Evolutionary conservation across 2,113 vertebrate species (phyloP), one percentile per base, ranked within the genome.

Genomic region (Atherinomorus stipes): DNA sequence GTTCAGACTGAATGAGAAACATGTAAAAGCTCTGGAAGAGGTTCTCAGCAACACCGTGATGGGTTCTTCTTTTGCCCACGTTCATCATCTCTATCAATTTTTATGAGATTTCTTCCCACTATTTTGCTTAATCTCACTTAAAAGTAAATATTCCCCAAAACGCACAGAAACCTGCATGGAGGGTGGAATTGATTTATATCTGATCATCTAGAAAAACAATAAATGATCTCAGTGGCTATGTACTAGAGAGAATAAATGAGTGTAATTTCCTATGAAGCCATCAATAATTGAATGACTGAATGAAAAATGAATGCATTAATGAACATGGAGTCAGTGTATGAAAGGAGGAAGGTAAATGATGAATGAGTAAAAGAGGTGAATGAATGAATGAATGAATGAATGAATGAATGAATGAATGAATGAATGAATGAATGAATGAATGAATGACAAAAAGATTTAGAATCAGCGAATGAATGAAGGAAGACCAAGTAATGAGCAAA

Each of bases 271-370:
- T 42, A 42, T 42, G 13, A 42, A 15, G 11, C 40, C 13, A 42
- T 42, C 15, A 49, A 25, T 60, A 42, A 62, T n/a, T 57, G 25
- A 61, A 26, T 34, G 40, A 22, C 4, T 44, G 25, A 63, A 47
- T 31, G 47, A 53, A 16, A 10, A 58, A 71, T 70, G 4, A 51
- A 71, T 23, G 12, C 28, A 57, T 66, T 11, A 70, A 54, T 64
- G 7, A 75, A 47, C 13, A 0, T 3, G 3, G n/a, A 58, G 38
- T 47, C 1, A 25, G 18, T 42, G 2, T 11, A 22, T 42, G 5
- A 7, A 62, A 2, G 47, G 40, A 59, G 19, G 13, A 51, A 53
- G 59, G 49, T n/a, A 56, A 61, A 58, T 45, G 52, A 52, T 38
- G 26, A 38, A 21, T 58, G 58, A 63, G 22, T 42, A 42, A 42